Conservation (phyloP, 2,888 invertebrate species). For the Tholera decimalis region DNA sequence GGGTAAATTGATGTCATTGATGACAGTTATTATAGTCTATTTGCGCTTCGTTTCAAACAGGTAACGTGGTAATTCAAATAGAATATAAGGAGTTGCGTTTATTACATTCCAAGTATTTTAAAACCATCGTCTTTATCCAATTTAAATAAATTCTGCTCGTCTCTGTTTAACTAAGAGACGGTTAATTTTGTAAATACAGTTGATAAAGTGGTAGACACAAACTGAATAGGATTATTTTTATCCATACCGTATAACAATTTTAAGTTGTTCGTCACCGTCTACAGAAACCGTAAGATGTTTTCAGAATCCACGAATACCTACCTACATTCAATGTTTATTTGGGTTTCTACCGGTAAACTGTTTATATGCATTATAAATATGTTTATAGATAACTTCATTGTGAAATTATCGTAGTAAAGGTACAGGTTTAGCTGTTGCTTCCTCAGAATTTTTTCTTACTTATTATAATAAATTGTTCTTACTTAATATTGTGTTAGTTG, state of each 20-base stretch:
- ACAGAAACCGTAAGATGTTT: conserved; percentile 19
- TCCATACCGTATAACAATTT: conserved; percentile 16
- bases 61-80: conserved; percentile 6
- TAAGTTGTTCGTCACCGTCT: conserved; percentile 20
- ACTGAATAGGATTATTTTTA: conserved; percentile 21
- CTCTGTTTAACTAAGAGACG: too few relatives aligned
- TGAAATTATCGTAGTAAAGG: conserved; percentile 12
- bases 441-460: too few relatives aligned
- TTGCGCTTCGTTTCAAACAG: not conserved
- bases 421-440: conserved; percentile 17
- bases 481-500: not conserved
- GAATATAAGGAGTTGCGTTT: not conserved
- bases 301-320: conserved; percentile 14
- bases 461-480: too few relatives aligned
- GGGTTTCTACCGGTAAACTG: conserved; percentile 31
- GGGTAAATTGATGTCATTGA: conserved; percentile 17
- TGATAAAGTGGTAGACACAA: conserved; percentile 12
- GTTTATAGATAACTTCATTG: conserved; percentile 23
- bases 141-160: too few relatives aligned
- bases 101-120: not conserved
- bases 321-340: conserved; percentile 35
- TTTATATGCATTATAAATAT: conserved; percentile 13
- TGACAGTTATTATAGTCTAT: conserved; percentile 4
- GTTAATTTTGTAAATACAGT: not conserved
- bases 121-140: not conserved